Evolutionary conservation across 2,113 vertebrate species (phyloP), one percentile per base, ranked within the genome.

Genomic region (Mohoua ochrocephala): DNA sequence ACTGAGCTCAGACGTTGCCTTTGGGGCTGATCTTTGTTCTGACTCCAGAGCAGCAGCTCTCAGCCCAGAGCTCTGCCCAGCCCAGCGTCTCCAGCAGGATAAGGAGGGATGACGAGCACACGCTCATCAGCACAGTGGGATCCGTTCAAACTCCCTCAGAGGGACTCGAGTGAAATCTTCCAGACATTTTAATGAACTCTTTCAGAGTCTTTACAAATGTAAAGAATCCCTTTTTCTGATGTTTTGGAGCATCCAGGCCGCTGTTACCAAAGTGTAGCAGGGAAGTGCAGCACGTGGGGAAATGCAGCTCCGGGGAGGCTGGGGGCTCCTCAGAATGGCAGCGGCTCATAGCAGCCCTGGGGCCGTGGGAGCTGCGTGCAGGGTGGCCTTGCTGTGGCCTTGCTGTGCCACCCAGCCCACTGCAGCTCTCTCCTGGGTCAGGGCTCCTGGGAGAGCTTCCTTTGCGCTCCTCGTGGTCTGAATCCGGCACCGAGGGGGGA

Each of bases 201-300:
- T 26, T 21, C 33, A 67, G 26, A 73, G 42, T 19, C 52, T 73
- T 71, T 37, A 15, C 28, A 21, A 42, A 44, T 31, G n/a, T 11
- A 16, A 53, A 69, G 21, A n/a, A 42, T 53, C 47, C 19, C 13
- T 4, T 6, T 26, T 53, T 31, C 35, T 91, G 75, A 22, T 44
- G 20, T 13, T 84, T n/a, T 50, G 35, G 54, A 83, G 24, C 54
- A 56, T 31, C 60, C 28, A 53, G 42, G 11, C 30, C 45, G 23
- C 39, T 69, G 50, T 77, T 39, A 70, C 9, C 1, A 2, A 61
- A 47, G 47, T 0, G 31, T 6, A 18, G 42, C 13, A 22, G 39
- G 57, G 61, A 68, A 16, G 14, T 2, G 4, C 26, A 57, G 77
- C 10, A 0, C 0, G 0, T 42, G 11, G 13, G 0, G 5, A 35